A percentile compares a stretch with the other conserved stretches of the same genome.
Evolutionary conservation across 2,113 vertebrate species (phyloP).

Genomic region (Rhinolophus sinicus): DNA sequence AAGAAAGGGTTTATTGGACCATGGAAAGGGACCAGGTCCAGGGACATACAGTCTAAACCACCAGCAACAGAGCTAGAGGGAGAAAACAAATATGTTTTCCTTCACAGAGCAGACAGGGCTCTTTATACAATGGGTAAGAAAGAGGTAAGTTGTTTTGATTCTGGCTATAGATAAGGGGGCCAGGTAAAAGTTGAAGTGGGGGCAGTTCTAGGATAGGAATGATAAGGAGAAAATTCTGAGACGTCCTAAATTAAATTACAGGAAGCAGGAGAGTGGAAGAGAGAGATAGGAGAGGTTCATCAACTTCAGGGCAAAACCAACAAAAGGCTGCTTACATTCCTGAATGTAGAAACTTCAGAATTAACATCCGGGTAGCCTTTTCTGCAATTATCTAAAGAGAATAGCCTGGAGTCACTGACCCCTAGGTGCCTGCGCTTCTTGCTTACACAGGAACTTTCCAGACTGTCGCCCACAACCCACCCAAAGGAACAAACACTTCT

Average conservation of each 20-base stretch:
- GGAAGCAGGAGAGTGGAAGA: background rate
- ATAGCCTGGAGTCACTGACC: background rate
- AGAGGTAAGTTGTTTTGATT: no score
- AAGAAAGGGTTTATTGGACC: background rate
- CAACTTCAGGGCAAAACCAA: background rate
- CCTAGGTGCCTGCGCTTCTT: background rate
- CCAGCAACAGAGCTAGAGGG: background rate
- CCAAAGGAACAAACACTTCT: background rate
- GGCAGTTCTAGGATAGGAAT: background rate
- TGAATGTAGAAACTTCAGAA: background rate
- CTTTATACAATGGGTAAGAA: background rate
- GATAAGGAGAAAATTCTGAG: background rate
- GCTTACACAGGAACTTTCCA: background rate
- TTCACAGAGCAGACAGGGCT: background rate
- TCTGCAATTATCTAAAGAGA: background rate
- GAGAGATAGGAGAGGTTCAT: background rate
- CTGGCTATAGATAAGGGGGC: no score
- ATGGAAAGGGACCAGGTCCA: background rate
- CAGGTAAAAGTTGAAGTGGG: background rate
- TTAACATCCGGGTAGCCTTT: background rate
- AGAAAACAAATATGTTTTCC: background rate
- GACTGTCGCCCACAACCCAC: background rate
- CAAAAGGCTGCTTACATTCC: background rate
- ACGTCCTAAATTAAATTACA: background rate
- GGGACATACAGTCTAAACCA: background rate